phyloP scores from a whole-genome alignment of 30 jellyfish, hydroid and myxozoan genomes.

The Cassiopea andromeda region DNA sequence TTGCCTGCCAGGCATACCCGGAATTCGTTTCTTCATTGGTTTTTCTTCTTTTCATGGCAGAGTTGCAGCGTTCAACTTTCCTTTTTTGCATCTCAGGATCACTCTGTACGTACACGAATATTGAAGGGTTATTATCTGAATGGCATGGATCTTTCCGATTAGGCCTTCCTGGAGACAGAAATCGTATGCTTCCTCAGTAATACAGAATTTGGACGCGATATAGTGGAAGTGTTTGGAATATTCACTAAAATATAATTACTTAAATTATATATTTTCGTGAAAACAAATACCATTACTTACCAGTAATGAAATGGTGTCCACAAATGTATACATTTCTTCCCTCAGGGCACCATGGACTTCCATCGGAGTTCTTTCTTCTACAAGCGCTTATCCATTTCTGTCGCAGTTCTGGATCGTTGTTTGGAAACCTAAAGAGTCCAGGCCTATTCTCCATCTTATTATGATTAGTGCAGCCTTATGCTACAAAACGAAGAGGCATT shows the following conservation, averaged over 20 bases:
- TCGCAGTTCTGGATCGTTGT: neutral
- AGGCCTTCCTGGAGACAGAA: neutral
- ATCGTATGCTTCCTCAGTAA: neutral
- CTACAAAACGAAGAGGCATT: neutral
- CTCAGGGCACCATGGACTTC: neutral
- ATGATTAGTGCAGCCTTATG: neutral
- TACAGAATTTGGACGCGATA: neutral
- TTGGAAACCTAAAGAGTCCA: neutral
- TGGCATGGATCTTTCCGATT: neutral
- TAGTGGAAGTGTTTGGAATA: neutral
- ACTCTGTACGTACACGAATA: neutral
- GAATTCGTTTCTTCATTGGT: neutral
- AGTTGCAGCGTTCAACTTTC: neutral
- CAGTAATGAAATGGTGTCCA: neutral
- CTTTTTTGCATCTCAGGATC: neutral
- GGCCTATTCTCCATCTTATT: neutral
- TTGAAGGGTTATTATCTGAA: slow-evolving; percentile 5
- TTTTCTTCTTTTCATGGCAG: neutral
- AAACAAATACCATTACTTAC: neutral
- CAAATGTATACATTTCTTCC: neutral
- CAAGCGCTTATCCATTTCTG: neutral
- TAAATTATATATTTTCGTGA: neutral
- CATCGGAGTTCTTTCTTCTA: neutral
- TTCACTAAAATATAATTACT: too few relatives aligned
- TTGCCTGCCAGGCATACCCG: neutral